A percentile compares a stretch with the other conserved stretches of the same genome.
These are phyloP conservation scores for Drosophila niveifrons DNA, from an alignment of 2,888 invertebrate genomes.

Conservation along the genomic window DNA sequence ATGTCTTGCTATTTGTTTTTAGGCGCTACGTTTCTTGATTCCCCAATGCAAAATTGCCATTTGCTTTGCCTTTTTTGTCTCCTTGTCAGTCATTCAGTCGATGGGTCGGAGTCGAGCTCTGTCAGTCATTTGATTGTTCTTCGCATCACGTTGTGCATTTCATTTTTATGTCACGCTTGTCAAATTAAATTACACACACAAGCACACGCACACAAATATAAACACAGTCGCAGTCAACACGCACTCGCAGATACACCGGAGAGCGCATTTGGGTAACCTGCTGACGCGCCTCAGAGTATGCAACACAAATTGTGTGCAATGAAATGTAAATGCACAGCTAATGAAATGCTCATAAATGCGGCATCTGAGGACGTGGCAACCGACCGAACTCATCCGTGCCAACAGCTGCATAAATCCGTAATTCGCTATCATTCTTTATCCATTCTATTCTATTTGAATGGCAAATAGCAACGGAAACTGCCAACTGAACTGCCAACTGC, in stretches of 20 bases:
- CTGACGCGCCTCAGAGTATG: conserved; percentile 54
- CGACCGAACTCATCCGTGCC: background rate
- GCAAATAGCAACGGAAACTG: background rate
- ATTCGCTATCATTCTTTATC: conserved; percentile 1
- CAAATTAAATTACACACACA: conserved; percentile 74
- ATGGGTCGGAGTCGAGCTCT: conserved; percentile 9
- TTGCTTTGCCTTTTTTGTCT: background rate
- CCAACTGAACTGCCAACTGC: too few relatives aligned
- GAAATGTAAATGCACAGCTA: conserved; percentile 70
- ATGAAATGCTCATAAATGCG: conserved; percentile 65
- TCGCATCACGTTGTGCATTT: conserved; percentile 74
- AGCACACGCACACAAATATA: background rate
- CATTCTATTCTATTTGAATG: background rate
- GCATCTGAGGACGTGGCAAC: background rate
- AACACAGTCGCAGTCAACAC: background rate
- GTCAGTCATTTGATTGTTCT: conserved; percentile 57
- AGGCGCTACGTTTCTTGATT: conserved; percentile 28
- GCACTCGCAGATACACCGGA: background rate
- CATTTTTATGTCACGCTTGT: conserved; percentile 73
- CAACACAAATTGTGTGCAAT: conserved; percentile 70
- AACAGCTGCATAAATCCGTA: conserved; percentile 20
- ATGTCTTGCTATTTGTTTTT: conserved; percentile 21
- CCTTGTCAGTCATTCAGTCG: conserved; percentile 1
- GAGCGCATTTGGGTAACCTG: conserved; percentile 40
- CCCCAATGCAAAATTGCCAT: conserved; percentile 31